Evolutionary conservation across 1,140 invertebrate species (phyloP).

Genomic region (Drosophila yakuba): DNA sequence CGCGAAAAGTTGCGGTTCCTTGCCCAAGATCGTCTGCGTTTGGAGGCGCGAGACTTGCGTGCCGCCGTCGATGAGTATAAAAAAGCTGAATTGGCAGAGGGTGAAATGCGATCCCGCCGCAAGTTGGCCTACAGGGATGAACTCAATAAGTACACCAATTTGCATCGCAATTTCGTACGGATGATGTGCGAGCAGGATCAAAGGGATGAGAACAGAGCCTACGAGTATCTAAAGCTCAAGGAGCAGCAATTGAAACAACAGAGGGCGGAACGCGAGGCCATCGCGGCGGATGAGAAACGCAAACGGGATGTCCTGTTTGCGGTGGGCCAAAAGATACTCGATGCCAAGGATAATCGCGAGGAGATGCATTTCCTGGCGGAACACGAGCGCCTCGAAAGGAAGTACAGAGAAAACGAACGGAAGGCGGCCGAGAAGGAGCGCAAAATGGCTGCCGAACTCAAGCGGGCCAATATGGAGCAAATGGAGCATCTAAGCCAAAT

Average conservation of each 20-base stretch:
- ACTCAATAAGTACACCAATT: slow-evolving; percentile 45
- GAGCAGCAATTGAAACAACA: slow-evolving; percentile 40
- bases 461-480: slow-evolving; percentile 53
- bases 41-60: slow-evolving; percentile 47
- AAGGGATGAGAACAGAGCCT: slow-evolving; percentile 56
- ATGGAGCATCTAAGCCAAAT: slow-evolving; percentile 51
- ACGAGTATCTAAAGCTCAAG: slow-evolving; percentile 53
- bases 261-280: slow-evolving; percentile 44
- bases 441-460: slow-evolving; percentile 40
- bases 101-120: neutral
- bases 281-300: slow-evolving; percentile 41
- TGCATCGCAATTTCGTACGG: slow-evolving; percentile 51
- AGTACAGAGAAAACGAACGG: slow-evolving; percentile 58
- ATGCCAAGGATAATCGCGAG: slow-evolving; percentile 66
- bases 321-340: slow-evolving; percentile 63
- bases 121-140: slow-evolving; percentile 60
- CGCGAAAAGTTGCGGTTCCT: slow-evolving; percentile 47
- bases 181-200: slow-evolving; percentile 68
- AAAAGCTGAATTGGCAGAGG: slow-evolving; percentile 43
- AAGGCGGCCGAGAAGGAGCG: slow-evolving; percentile 45
- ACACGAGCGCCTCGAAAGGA: slow-evolving; percentile 62
- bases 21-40: slow-evolving; percentile 56
- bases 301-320: slow-evolving; percentile 51
- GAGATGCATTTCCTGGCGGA: slow-evolving; percentile 70
- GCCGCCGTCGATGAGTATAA: slow-evolving; percentile 51